Evolutionary conservation across 2,888 invertebrate species (phyloP).

Genomic region (Nesidiocoris tenuis): DNA sequence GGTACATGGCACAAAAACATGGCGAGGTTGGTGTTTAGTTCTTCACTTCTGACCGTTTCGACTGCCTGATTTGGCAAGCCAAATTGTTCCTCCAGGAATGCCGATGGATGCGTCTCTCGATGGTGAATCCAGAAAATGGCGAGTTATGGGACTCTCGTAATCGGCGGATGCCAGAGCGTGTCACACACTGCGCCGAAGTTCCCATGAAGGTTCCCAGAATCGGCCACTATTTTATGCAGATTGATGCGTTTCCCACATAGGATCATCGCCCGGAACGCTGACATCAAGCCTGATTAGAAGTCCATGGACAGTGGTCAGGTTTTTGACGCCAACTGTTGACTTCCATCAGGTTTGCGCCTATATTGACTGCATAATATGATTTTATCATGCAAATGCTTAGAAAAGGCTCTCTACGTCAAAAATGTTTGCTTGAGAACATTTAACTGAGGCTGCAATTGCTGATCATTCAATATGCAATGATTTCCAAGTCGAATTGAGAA

Average conservation of each 20-base stretch:
- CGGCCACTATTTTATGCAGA: slow-evolving; percentile 8
- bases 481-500: too few species aligned
- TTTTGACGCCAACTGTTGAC: background rate
- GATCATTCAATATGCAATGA: too few species aligned
- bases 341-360: slow-evolving; percentile 23
- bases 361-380: too few species aligned
- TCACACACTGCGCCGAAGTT: background rate
- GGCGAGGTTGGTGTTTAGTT: too few species aligned
- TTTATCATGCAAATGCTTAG: too few species aligned
- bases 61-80: background rate
- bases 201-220: slow-evolving; percentile 18
- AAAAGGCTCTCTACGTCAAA: too few species aligned
- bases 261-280: background rate
- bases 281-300: background rate
- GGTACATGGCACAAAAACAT: too few species aligned
- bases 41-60: background rate
- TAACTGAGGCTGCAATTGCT: too few species aligned
- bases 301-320: too few species aligned
- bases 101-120: slow-evolving; percentile 17
- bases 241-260: slow-evolving; percentile 11
- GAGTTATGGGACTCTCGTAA: slow-evolving; percentile 14
- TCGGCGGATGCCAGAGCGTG: slow-evolving; percentile 14
- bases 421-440: too few species aligned
- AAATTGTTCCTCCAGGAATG: too few species aligned
- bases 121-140: too few species aligned